These are phyloP conservation scores for Trachelipus rathkii DNA, from an alignment of 1,140 invertebrate genomes.

Conservation along the genomic window DNA sequence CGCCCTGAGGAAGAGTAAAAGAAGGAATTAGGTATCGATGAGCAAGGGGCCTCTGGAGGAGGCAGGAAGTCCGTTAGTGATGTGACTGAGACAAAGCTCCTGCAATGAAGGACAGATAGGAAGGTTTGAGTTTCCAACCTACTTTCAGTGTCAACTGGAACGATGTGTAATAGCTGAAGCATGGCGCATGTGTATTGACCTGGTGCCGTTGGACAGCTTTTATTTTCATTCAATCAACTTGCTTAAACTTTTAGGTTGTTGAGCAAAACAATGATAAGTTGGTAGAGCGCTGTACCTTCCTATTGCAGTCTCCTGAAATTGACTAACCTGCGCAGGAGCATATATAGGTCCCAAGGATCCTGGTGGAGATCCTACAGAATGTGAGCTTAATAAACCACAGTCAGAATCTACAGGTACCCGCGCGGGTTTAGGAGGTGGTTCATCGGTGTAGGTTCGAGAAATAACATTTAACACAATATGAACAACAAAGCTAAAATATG, in stretches of 20 bases:
- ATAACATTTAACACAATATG: neutral
- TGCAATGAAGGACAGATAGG: slow-evolving; percentile 24
- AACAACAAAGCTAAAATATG: neutral
- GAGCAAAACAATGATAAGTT: slow-evolving; percentile 87
- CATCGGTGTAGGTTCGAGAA: slow-evolving; percentile 63
- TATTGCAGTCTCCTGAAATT: slow-evolving; percentile 3
- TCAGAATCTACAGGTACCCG: slow-evolving; percentile 53
- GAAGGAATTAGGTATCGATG: neutral
- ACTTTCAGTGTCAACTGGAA: slow-evolving; percentile 74
- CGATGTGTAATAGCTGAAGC: slow-evolving; percentile 88
- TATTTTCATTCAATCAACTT: slow-evolving; percentile 78
- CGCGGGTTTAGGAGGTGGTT: slow-evolving; percentile 77
- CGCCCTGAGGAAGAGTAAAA: neutral
- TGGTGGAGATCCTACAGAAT: slow-evolving; percentile 27
- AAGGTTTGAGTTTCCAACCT: neutral
- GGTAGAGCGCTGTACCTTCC: slow-evolving; percentile 27
- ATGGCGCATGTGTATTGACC: slow-evolving; percentile 80
- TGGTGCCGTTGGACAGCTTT: slow-evolving; percentile 69
- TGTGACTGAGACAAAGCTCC: neutral
- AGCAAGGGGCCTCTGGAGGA: slow-evolving; percentile 23
- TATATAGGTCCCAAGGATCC: slow-evolving; percentile 48
- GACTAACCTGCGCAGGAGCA: slow-evolving; percentile 45
- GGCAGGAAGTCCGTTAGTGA: neutral
- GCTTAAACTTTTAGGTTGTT: slow-evolving; percentile 81
- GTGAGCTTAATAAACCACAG: slow-evolving; percentile 41